These are phyloP conservation scores for Quadriops clusia DNA, from an alignment of 2,888 invertebrate genomes.

Conservation along the genomic window DNA sequence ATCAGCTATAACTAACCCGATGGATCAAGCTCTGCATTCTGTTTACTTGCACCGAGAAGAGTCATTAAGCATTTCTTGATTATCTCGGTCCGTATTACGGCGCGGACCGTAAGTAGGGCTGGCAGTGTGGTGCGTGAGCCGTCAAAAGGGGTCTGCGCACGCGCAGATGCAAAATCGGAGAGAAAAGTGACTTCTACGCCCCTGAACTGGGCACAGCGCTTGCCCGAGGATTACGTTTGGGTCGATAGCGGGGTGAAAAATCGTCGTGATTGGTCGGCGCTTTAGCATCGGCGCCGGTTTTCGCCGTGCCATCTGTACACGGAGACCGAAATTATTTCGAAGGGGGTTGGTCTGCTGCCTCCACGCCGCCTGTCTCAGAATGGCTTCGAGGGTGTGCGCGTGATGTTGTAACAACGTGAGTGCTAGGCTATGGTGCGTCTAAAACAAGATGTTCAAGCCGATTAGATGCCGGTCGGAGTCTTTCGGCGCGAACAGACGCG, in stretches of 20 bases:
- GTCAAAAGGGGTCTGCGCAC: too few species aligned
- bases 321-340: conserved; percentile 25
- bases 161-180: too few species aligned
- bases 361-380: conserved; percentile 29
- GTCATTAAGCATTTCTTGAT: too few species aligned
- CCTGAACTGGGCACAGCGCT: conserved; percentile 12
- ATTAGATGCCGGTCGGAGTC: conserved; percentile 17
- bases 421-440: conserved; percentile 22
- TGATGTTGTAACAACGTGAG: conserved; percentile 14
- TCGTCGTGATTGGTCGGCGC: conserved; percentile 24
- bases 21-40: too few species aligned
- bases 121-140: too few species aligned
- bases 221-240: conserved; percentile 15
- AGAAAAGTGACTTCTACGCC: conserved; percentile 11
- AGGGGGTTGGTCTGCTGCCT: conserved; percentile 29
- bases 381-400: conserved; percentile 29
- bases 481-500: conserved; percentile 17
- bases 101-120: too few species aligned
- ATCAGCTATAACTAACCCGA: too few species aligned
- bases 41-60: too few species aligned
- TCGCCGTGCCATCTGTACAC: conserved; percentile 29
- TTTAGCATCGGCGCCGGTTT: conserved; percentile 25
- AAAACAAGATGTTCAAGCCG: conserved; percentile 25
- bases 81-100: too few species aligned
- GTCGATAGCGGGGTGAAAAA: conserved; percentile 23